phyloP scores from a whole-genome alignment of 1,140 invertebrate species.

The Helicoverpa zea region DNA sequence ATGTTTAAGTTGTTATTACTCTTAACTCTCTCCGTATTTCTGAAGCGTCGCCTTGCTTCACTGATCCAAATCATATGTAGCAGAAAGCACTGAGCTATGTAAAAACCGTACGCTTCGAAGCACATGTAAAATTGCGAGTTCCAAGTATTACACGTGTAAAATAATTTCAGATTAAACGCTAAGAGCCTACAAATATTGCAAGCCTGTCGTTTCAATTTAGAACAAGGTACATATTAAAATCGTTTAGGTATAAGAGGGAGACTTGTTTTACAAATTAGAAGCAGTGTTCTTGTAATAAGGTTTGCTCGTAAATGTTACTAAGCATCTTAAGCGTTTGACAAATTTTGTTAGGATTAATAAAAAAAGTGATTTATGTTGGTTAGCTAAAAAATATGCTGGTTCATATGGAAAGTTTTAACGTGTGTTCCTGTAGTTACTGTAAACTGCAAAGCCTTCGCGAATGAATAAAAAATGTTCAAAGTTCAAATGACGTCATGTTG shows the following conservation, averaged over 20 bases:
- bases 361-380: too few species aligned
- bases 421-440: neutral
- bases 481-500: neutral
- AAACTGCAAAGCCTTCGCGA: neutral
- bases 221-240: conserved; percentile 16
- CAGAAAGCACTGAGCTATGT: conserved; percentile 24
- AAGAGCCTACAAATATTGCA: neutral
- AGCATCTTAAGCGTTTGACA: neutral
- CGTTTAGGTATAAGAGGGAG: conserved; percentile 4
- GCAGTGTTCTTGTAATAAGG: conserved; percentile 2
- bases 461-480: conserved; percentile 2
- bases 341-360: neutral
- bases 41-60: conserved; percentile 1
- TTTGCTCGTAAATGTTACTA: neutral
- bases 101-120: conserved; percentile 1
- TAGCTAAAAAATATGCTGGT: too few species aligned
- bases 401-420: neutral
- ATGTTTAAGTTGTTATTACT: neutral
- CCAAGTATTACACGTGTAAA: conserved; percentile 10
- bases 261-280: conserved; percentile 27
- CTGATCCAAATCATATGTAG: conserved; percentile 29
- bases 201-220: conserved; percentile 1
- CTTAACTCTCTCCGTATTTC: neutral
- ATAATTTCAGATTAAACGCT: neutral
- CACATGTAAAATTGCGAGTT: conserved; percentile 7